Evolutionary conservation across 2,888 invertebrate species (phyloP), one percentile per base, ranked within the genome.

Genomic region (Amblyjoppa proteus): DNA sequence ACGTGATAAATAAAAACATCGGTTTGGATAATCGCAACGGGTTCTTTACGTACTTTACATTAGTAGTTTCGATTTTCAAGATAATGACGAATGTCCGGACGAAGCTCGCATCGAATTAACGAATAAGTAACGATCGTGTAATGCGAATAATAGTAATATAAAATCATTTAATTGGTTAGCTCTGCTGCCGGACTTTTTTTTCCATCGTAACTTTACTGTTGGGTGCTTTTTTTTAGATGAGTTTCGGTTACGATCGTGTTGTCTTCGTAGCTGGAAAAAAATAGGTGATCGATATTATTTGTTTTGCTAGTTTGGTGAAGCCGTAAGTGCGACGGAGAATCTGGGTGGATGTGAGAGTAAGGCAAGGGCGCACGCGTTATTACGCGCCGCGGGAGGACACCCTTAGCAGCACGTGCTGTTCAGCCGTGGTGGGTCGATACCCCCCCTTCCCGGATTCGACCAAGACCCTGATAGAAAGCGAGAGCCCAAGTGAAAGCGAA

Each of bases 391-490:
- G 83, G 80, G 85, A 87, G 86, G 85, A 84, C 82, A 66, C 84
- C 77, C 64, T 81, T 81, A 64, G 61, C 53, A 74, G 78, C 76
- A 86, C 78, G 86, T 88, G 88, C 87, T 83, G 84, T 84, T 53
- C 78, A 78, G 82, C 70, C 80, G 73, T 75, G 56, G 70, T 86
- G 83, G 87, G 84, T 88, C 88, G 88, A 88, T 88, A 88, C 70
- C 71, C 87, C 81, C 83, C 74, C 71, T 86, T 78, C 81, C 74
- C 70, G 69, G 70, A 73, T 81, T 75, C 75, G 70, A 70, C 79
- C 66, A 28, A 51, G 61, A 70, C 87, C 89, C 76, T 86, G 86
- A 88, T 88, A 88, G 90, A 89, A 89, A 90, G 89, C 82, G 92
- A 90, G 88, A 90, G 90, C 85, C 79, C 80, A 84, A 88, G 88